Evolutionary conservation across 2,888 invertebrate species (phyloP).

Genomic region (Graphium colonna): DNA sequence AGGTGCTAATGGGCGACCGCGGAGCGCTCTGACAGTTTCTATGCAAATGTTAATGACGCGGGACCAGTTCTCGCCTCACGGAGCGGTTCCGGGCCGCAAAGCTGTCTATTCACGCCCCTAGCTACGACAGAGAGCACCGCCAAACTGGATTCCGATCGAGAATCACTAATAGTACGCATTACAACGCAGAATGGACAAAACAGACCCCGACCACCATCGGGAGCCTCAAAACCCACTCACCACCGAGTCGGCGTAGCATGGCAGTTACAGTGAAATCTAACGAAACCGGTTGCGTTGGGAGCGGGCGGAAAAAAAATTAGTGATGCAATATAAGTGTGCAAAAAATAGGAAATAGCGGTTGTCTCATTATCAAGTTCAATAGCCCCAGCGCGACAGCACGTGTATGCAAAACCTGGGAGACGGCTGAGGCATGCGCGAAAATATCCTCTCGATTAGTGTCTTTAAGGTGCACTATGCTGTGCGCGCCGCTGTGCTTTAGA

Average conservation of each 20-base stretch:
- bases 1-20: conserved; percentile 69
- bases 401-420: conserved; percentile 72
- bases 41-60: conserved; percentile 75
- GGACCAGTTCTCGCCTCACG: conserved; percentile 70
- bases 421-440: conserved; percentile 55
- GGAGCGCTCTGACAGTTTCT: conserved; percentile 76
- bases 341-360: conserved; percentile 64
- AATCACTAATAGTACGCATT: conserved; percentile 40
- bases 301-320: conserved; percentile 46
- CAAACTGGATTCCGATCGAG: conserved; percentile 53
- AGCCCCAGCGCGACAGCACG: conserved; percentile 73
- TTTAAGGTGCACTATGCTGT: conserved; percentile 67
- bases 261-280: conserved; percentile 28
- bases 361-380: conserved; percentile 79
- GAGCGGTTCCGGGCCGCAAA: conserved; percentile 71
- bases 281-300: conserved; percentile 30
- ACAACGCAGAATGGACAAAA: conserved; percentile 11
- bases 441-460: conserved; percentile 48
- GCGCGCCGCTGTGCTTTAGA: conserved; percentile 43
- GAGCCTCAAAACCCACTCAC: conserved; percentile 2
- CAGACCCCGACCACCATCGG: conserved; percentile 7
- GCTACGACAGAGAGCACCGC: conserved; percentile 49
- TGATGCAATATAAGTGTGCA: conserved; percentile 66
- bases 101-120: conserved; percentile 62
- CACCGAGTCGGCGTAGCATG: not conserved